phyloP scores from a whole-genome alignment of 2,113 vertebrate genomes.

The Tupaia chinensis region DNA sequence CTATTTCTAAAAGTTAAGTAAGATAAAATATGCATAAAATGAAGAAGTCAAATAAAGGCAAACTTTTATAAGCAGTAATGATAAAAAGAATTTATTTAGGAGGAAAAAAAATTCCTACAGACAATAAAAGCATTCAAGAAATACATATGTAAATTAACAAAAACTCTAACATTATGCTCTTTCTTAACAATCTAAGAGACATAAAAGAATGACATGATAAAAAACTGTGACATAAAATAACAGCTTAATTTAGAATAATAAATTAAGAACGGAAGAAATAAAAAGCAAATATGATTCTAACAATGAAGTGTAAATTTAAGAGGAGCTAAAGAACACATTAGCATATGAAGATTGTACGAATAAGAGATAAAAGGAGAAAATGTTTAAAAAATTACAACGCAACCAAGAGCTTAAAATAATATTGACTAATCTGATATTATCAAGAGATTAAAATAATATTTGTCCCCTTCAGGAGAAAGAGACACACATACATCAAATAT shows the following conservation, averaged over 20 bases:
- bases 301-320: neutral
- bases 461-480: neutral
- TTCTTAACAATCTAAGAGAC: neutral
- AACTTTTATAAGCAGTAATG: neutral
- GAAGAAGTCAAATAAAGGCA: neutral
- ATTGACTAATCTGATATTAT: neutral
- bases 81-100: neutral
- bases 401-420: neutral
- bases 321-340: neutral
- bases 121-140: neutral
- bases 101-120: neutral
- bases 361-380: neutral
- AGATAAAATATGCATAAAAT: neutral
- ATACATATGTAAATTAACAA: neutral
- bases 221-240: neutral
- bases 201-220: neutral
- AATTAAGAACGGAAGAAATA: neutral
- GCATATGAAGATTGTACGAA: neutral
- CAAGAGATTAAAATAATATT: neutral
- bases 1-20: neutral
- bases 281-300: neutral
- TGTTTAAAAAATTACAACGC: neutral
- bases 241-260: neutral
- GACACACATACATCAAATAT: accelerated
- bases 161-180: neutral